These are phyloP conservation scores for Psettodes erumei DNA, from an alignment of 2,113 vertebrate genomes.

Conservation along the genomic window DNA sequence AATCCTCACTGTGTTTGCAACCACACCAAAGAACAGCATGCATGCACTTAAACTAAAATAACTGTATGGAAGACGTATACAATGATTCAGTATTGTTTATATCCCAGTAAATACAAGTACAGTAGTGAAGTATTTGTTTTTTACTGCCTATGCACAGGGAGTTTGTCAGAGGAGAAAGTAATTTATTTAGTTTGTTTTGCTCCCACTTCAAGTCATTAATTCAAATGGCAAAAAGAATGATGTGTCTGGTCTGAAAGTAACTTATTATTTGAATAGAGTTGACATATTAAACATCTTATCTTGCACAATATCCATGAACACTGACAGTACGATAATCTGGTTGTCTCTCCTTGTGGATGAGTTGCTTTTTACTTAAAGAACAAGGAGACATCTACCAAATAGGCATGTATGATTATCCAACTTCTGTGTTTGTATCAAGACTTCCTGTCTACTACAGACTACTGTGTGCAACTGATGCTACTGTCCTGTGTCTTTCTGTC, in stretches of 20 bases:
- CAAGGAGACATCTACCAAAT: neutral
- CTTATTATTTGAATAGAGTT: neutral
- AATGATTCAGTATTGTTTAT: neutral
- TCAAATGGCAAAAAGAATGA: conserved; percentile 3
- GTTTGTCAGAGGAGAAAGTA: neutral
- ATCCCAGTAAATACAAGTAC: neutral
- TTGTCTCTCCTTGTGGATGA: neutral
- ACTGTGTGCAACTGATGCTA: neutral
- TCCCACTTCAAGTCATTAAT: neutral
- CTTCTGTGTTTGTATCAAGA: neutral
- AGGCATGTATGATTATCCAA: neutral
- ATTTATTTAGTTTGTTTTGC: conserved; percentile 11
- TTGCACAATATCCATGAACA: neutral
- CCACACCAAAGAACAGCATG: conserved; percentile 37
- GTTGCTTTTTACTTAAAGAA: conserved; percentile 4
- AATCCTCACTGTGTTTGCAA: conserved; percentile 13
- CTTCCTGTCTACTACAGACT: too few species aligned
- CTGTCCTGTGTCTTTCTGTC: conserved; percentile 3
- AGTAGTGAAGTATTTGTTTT: neutral
- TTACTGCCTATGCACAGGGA: neutral
- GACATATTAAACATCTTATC: neutral
- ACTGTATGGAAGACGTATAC: neutral
- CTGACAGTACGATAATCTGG: neutral
- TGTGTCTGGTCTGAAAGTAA: neutral
- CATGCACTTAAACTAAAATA: conserved; percentile 1